phyloP scores from a whole-genome alignment of 2,888 invertebrate genomes.

The Melanostoma mellinum region DNA sequence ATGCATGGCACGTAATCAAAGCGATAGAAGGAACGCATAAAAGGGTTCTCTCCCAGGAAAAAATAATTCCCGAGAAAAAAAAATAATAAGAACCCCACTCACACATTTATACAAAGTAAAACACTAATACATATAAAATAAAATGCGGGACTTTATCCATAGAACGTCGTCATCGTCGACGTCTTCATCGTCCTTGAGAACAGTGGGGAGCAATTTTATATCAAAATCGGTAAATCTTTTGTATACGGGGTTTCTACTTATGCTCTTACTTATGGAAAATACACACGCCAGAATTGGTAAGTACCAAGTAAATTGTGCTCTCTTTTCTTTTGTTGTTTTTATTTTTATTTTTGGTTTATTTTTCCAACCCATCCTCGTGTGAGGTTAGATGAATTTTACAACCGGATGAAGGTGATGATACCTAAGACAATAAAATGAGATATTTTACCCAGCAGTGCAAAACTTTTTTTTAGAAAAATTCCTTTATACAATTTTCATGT shows the following conservation, averaged over 20 bases:
- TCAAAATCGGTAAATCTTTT: conserved; percentile 72
- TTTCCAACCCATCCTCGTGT: neutral
- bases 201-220: conserved; percentile 68
- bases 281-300: conserved; percentile 80
- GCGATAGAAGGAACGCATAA: conserved; percentile 56
- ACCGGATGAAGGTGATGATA: conserved; percentile 51
- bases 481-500: conserved; percentile 30
- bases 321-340: neutral
- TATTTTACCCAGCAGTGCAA: conserved; percentile 13
- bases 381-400: conserved; percentile 39
- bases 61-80: conserved; percentile 9
- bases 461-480: conserved; percentile 7
- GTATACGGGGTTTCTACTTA: conserved; percentile 75
- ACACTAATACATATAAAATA: conserved; percentile 26
- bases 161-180: conserved; percentile 16
- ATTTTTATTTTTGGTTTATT: conserved; percentile 7
- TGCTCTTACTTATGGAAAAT: conserved; percentile 76
- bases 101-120: conserved; percentile 14
- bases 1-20: conserved; percentile 70
- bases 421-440: conserved; percentile 59
- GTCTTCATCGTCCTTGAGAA: conserved; percentile 33
- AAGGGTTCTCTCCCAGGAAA: conserved; percentile 45
- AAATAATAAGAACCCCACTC: conserved; percentile 15
- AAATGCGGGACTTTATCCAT: conserved; percentile 53
- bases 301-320: conserved; percentile 72